Evolutionary conservation across 2,113 vertebrate species (phyloP), one percentile per base, ranked within the genome.

Genomic region (Tamias sibiricus): DNA sequence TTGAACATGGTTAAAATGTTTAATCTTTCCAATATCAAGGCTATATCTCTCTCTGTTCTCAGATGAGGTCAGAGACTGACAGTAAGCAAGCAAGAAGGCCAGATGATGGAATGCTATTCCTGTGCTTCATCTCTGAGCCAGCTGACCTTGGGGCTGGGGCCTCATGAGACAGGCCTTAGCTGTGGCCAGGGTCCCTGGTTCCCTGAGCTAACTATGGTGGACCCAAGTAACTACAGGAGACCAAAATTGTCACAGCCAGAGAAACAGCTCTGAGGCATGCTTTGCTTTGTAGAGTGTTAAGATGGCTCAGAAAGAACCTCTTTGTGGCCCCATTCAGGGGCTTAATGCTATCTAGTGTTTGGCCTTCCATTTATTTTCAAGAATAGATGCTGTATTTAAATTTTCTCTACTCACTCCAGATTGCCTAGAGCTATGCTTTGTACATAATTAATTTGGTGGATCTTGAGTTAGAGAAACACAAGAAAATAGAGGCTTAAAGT

Each of bases 181-280:
- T 49, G 8, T 44, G 59, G 4, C 37, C 26, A 47, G 40, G 71
- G 47, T 6, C 6, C 30, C 7, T n/a, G 35, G 24, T n/a, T 17
- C 12, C 52, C 42, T 37, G 19, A 13, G 30, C 30, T 76, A 35
- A 66, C 47, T 7, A 1, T 57, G 26, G 13, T 64, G 24, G 42
- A 16, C 16, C 40, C 32, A 20, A 8, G 24, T 74, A 4, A 1
- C 66, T 24, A 24, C 26, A 62, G 59, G 59, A 28, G 24, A 24
- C 59, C 59, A 62, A 62, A 10, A 28, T 28, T 62, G 24, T 62
- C 22, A 24, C 35, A 32, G 13, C 1, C 6, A 8, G 32, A 22
- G n/a, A 54, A 22, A 6, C 16, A 14, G 13, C 79, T 5, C 32
- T 20, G 13, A 32, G 20, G 20, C 6, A 20, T 0, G 0, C 52